Evolutionary conservation across 2,797 vertebrate genomes (phyloP).

Genomic region (Morus bassanus): DNA sequence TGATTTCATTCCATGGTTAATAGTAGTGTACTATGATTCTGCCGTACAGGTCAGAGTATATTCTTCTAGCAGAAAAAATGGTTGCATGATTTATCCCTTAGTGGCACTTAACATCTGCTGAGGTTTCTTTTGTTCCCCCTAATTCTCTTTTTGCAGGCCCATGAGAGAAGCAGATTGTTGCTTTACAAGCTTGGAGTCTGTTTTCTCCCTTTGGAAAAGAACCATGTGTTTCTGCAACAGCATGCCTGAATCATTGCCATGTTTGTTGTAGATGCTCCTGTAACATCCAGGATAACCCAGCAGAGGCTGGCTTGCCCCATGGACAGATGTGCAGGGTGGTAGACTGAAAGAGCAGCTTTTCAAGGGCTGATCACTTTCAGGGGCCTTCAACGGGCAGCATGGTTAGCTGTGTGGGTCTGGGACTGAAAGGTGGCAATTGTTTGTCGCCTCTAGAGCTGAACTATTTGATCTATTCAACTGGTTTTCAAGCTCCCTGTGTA

Average conservation of each 20-base stretch:
- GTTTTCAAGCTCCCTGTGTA: background rate
- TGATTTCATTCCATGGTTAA: background rate
- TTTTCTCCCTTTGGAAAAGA: background rate
- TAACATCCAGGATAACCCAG: background rate
- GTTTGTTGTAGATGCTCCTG: background rate
- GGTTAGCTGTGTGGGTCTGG: background rate
- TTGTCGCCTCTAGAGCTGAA: background rate
- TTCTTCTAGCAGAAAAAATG: background rate
- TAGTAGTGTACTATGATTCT: background rate
- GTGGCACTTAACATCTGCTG: background rate
- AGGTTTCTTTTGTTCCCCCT: background rate
- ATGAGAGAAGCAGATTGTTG: background rate
- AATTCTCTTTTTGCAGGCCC: background rate
- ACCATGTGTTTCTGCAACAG: background rate
- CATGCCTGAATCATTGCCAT: background rate
- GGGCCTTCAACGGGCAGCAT: background rate
- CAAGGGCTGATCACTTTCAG: background rate
- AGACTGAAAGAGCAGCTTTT: background rate
- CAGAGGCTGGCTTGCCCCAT: background rate
- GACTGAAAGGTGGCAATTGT: background rate
- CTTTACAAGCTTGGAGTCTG: background rate
- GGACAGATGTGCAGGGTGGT: background rate
- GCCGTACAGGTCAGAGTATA: background rate
- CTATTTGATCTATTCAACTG: background rate
- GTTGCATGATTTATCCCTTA: background rate